Base-by-base conservation (phyloP, 2,888 invertebrate genomes). In the Tetropium fuscum region DNA sequence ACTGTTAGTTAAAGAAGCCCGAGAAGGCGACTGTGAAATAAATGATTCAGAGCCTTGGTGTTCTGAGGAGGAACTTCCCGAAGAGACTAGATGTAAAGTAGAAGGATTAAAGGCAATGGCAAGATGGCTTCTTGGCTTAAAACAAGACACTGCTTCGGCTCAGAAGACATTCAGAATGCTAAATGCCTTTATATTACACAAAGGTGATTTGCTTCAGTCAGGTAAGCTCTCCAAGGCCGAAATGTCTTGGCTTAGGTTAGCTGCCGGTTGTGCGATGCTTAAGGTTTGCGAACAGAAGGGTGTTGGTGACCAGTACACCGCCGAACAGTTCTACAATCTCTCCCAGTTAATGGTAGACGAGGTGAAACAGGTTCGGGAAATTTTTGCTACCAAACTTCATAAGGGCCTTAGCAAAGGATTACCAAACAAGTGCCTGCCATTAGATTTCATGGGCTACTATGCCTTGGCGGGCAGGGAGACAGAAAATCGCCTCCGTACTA, bases 211-310 rank as follows among this genome's bases (percentile, higher is more conserved):
- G 30, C 66, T 84, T 0, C 88, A 91, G 80, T 90, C 92, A 80
- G 90, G 90, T 63, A 88, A 89, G 62, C 80, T 90, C 61, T 91
- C 93, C 40, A 88, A 88, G 74, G 91, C 94, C 4, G 98, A 98
- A 83, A 95, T 95, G 90, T 94, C 97, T 1, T 95, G 97, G 88
- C 80, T 98, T 41, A 86, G 98, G 58, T 83, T 98, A 32, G 91
- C 94, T 8, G 97, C 98, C 3, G 98, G 97, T 53, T 94, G 94
- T 80, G 95, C 96, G 43, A 96, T 98, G 93, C 83, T 98, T 48
- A 98, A 97, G 84, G 93, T 98, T 44, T 97, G 96, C 82, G 97
- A 98, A 77, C 97, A 98, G 81, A 95, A 95, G 78, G 94, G 94
- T 44, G 98, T 96, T 51, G 95, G 96, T 0, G 97, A 97, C 81